Evolutionary conservation across 2,888 invertebrate genomes (phyloP), one percentile per base, ranked within the genome.

Genomic region (Archips crataeganus): DNA sequence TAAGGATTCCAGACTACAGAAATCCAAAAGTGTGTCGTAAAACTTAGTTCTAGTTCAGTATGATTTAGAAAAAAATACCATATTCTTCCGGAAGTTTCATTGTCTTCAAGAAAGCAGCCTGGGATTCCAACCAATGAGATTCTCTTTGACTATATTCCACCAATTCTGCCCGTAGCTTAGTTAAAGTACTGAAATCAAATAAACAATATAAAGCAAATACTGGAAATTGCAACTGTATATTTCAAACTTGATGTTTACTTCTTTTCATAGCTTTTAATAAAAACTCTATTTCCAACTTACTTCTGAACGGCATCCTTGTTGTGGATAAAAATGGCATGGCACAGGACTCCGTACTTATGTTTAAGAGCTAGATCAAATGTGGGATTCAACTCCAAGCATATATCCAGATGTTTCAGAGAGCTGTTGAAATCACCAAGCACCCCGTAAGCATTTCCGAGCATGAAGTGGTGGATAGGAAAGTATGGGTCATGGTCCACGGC

Each of bases 361-460:
- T 95, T 95, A 23, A 90, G 87, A 0, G 96, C 96, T 60, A 96
- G 91, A 77, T 95, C 95, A 87, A 96, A 95, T 64, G 92, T 90
- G 0, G 96, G 96, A 79, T 96, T 95, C 62, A 97, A 85, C 82
- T 95, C 95, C 63, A 97, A 84, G 70, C 96, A 96, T 80, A 95
- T 95, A 79, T 97, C 96, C 85, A 85, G 88, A 79, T 93, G 90
- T 74, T 82, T 86, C 73, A 97, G 88, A 0, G 97, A 97, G 80
- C 95, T 96, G 80, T 97, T 97, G 83, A 96, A 97, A 76, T 97
- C 97, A 0, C 96, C 96, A 42, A 95, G 79, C 11, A 96, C 95
- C 1, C 97, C 97, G 86, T 97, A 97, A 23, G 97, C 96, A 85
- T 97, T 97, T 8, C 96, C 97, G 13, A 98, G 90, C 3, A 96